A percentile compares a stretch with the other conserved stretches of the same genome.
These are phyloP conservation scores for Lepidonotus clava DNA, from an alignment of 2,888 invertebrate genomes.

Conservation along the genomic window DNA sequence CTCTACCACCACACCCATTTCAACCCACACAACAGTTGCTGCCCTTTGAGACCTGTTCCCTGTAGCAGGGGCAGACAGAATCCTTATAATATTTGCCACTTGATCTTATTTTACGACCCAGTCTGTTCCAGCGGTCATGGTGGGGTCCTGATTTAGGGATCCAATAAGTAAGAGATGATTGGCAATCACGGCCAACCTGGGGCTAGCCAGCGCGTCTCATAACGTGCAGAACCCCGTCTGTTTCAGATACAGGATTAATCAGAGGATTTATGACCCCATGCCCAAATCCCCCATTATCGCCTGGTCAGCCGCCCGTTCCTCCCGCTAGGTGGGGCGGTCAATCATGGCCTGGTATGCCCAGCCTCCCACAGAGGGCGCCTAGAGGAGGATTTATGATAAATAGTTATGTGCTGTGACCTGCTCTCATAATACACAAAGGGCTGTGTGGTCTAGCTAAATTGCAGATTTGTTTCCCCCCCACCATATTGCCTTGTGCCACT, in stretches of 20 bases:
- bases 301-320: background rate
- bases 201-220: background rate
- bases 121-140: background rate
- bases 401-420: constrained; percentile 28
- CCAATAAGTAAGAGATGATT: constrained; percentile 45
- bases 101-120: constrained; percentile 2
- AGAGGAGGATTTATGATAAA: background rate
- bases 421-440: background rate
- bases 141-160: constrained; percentile 8
- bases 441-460: background rate
- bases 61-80: background rate
- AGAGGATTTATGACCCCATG: constrained; percentile 30
- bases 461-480: background rate
- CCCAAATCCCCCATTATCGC: constrained; percentile 6
- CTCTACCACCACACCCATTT: no score
- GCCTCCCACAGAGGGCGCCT: background rate
- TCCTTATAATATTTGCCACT: background rate
- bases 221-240: background rate
- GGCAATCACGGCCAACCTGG: constrained; percentile 7
- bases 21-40: no score
- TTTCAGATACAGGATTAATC: constrained; percentile 45
- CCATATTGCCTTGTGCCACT: background rate
- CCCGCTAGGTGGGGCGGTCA: constrained; percentile 1
- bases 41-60: no score
- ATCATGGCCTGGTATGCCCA: background rate